These are phyloP conservation scores for Blastobasis adustella DNA, from an alignment of 2,888 invertebrate species.

Conservation along the genomic window DNA sequence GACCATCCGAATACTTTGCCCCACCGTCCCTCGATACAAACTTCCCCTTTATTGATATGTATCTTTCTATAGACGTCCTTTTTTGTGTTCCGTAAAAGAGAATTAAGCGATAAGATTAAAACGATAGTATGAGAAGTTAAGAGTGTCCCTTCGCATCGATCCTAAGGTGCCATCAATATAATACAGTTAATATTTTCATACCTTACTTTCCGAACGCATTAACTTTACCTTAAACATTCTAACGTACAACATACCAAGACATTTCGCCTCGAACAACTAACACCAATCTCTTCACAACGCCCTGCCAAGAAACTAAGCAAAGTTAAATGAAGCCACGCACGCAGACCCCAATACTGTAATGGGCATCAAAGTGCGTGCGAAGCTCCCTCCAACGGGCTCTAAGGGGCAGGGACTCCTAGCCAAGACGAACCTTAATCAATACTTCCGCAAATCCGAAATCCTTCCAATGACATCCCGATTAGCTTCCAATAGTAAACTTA, in stretches of 20 bases:
- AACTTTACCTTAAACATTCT: constrained; percentile 59
- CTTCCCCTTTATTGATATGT: constrained; percentile 66
- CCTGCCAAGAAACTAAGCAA: background rate
- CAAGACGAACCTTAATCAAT: constrained; percentile 41
- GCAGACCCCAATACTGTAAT: background rate
- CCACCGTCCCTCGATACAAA: constrained; percentile 54
- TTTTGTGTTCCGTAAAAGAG: constrained; percentile 27
- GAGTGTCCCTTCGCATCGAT: constrained; percentile 66
- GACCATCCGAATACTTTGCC: constrained; percentile 35
- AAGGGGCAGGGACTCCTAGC: constrained; percentile 33
- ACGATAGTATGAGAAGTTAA: constrained; percentile 44
- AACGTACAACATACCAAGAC: constrained; percentile 28
- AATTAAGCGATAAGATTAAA: constrained; percentile 45
- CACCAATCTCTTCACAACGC: background rate
- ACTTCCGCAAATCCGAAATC: constrained; percentile 54
- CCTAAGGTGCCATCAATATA: constrained; percentile 59
- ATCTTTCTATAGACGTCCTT: constrained; percentile 56
- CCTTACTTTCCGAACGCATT: constrained; percentile 59
- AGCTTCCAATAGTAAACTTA: constrained; percentile 61
- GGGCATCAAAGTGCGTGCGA: background rate
- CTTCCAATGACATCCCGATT: constrained; percentile 59
- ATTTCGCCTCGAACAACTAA: background rate
- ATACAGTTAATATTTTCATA: constrained; percentile 41
- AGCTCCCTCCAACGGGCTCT: background rate
- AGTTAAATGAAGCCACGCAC: too few species aligned